Base-by-base conservation (phyloP, 2,888 invertebrate genomes). In the Epistrophe eligans region DNA sequence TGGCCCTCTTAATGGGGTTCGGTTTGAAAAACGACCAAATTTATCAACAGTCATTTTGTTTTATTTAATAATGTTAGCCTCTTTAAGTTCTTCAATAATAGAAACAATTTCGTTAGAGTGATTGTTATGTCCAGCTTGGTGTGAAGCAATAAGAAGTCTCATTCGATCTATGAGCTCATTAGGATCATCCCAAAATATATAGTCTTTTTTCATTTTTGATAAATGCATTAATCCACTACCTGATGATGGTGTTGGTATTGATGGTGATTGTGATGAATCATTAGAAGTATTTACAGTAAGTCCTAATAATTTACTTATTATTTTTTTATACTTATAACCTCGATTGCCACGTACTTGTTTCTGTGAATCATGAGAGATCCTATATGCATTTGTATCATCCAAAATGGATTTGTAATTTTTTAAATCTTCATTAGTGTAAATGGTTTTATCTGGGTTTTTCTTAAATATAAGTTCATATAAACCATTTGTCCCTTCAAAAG, bases 161-260 rank as follows among this genome's bases (percentile, higher is more conserved):
- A 35, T 35, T 35, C 43, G 43, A 43, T 43, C 43, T 43, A 15
- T 5, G 15, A 15, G 15, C 15, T 43, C 43, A 43, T 15, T 43
- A 5, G 43, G 43, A 43, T 43, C 15, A 43, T 43, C 43, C 43
- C 43, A 43, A 43, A 43, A 15, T 43, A 43, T 43, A 43, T 43
- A 15, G 43, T 43, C 13, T 43, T 15, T 43, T 43, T 43, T 43
- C 13, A 43, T 43, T 0, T 43, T 43, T 43, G 43, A 45, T 45
- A 45, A 45, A n/a, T 45, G 43, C 43, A 45, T 45, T 45, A n/a
- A 45, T 45, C 43, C 43, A n/a, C n/a, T 45, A n/a, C 43, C 43
- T 45, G 43, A 45, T n/a, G 43, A n/a, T 15, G 15, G 15, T 13
- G 15, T 13, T 15, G 13, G 43, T 43, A 7, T 45, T 45, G n/a